Base-by-base conservation (phyloP, 2,888 invertebrate species). In the Mythimna lalbum region DNA sequence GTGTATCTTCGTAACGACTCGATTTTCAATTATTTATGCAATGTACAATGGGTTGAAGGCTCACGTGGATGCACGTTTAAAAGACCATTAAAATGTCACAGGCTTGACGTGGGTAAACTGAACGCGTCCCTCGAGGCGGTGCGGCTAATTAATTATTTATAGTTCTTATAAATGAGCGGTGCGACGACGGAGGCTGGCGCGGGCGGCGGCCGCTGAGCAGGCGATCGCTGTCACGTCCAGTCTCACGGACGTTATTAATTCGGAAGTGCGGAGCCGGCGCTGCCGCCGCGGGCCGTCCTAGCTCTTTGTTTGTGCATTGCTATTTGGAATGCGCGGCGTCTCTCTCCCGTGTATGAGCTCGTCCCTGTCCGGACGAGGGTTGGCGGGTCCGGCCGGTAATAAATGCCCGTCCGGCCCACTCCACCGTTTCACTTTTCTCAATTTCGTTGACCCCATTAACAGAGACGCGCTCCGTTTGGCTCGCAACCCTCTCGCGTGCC, bases 51-150 rank as follows among this genome's bases (percentile, higher is more conserved):
- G 88, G 88, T 86, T 89, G 87, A 82, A 77, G 84, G 84, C 86
- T 86, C 88, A 89, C 89, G 90, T 90, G 89, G 91, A 88, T 88
- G 87, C 90, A 87, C 90, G 89, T 91, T 94, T 92, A 92, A 92
- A 93, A 92, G 89, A 89, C 91, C 93, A 93, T 95, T 94, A 93
- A 94, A 94, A 93, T 93, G 94, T 94, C 94, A 94, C 92, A 86
- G 89, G 83, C 87, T 88, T 93, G 93, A 93, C 89, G 89, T 89
- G 91, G 93, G 92, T 92, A 89, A 89, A 88, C 87, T 87, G 89
- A 88, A 85, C 89, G 81, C 84, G 87, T 86, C 87, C 88, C 89
- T 87, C 85, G 85, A 87, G 89, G 88, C 86, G 86, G 84, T 79
- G 80, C 75, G 86, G 85, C 88, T 91, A 91, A 92, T 94, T 93